Base-by-base conservation (phyloP, 2,797 vertebrate species). In the Parambassis ranga region DNA sequence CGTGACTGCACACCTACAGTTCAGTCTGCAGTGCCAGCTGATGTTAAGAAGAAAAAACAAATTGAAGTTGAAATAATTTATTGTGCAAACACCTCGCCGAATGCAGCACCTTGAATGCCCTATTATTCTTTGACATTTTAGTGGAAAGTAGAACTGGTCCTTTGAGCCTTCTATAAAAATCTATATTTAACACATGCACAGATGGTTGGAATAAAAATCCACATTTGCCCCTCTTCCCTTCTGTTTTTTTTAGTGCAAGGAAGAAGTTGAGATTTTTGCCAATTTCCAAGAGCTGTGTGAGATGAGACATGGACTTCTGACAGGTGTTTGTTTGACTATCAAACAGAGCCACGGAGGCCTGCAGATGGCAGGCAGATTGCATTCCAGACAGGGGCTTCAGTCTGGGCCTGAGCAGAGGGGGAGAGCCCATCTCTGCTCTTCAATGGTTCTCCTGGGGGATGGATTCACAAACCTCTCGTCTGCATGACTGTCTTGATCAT, bases 321-420 rank as follows among this genome's bases (percentile, higher is more conserved):
- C 87, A 88, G 87, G 88, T 89, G 89, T 92, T 92, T 91, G 90
- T 90, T 90, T 90, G 87, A 92, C 90, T 88, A 91, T 87, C 85
- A 87, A 86, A 87, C 85, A 87, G 84, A 84, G 63, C 82, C 47
- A 35, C 38, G 71, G 86, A 86, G 75, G 82, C 77, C 86, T 89
- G 82, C 92, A 92, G 91, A 92, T 91, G 87, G 86, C 72, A 69
- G 73, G 85, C 91, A 92, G 85, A 91, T 89, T 90, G 87, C 83
- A 84, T 92, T 92, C 88, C 90, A 89, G 82, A 87, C 85, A 81
- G 76, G 57, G 65, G 81, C 86, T 83, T 87, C 75, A 57, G 83
- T 75, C 71, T 76, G 78, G 73, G 79, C 37, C 71, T 16, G 46
- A 77, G 61, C 63, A 51, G 50, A 14, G 65, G 79, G 81, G 68